Evolutionary conservation across 1,140 invertebrate genomes (phyloP).

Genomic region (Camponotus pennsylvanicus): DNA sequence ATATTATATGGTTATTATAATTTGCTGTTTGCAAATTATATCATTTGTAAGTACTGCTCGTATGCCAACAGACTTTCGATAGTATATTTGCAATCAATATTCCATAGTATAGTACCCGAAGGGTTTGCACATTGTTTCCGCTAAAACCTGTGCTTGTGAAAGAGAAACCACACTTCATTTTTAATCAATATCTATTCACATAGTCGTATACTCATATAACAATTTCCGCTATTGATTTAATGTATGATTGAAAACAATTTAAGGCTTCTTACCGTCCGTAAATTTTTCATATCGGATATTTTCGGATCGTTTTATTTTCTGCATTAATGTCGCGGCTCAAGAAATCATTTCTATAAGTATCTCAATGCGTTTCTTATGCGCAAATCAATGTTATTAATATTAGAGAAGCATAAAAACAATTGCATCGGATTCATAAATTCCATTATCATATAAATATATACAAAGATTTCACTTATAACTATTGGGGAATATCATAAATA

Average conservation of each 20-base stretch:
- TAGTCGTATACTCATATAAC: too few species aligned
- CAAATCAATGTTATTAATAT: background rate
- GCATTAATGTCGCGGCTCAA: background rate
- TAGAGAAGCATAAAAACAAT: constrained; percentile 5
- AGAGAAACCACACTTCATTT: constrained; percentile 2
- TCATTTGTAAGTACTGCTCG: constrained; percentile 14
- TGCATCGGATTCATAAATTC: background rate
- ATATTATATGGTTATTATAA: constrained; percentile 3
- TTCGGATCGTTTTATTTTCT: background rate
- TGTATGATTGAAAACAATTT: constrained; percentile 12
- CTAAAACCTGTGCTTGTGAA: constrained; percentile 3
- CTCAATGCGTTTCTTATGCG: background rate
- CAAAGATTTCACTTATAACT: background rate
- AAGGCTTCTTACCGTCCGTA: background rate
- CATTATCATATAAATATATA: background rate
- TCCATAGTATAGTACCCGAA: constrained; percentile 27
- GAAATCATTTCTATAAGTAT: background rate
- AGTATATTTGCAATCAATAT: constrained; percentile 21
- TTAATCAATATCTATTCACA: background rate
- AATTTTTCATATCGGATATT: background rate
- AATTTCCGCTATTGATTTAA: background rate
- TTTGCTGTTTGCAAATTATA: constrained; percentile 35
- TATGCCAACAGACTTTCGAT: background rate
- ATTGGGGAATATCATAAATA: background rate
- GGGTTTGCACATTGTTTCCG: constrained; percentile 44